Evolutionary conservation across 2,888 invertebrate species (phyloP).

Genomic region (Cylloceria caligata): DNA sequence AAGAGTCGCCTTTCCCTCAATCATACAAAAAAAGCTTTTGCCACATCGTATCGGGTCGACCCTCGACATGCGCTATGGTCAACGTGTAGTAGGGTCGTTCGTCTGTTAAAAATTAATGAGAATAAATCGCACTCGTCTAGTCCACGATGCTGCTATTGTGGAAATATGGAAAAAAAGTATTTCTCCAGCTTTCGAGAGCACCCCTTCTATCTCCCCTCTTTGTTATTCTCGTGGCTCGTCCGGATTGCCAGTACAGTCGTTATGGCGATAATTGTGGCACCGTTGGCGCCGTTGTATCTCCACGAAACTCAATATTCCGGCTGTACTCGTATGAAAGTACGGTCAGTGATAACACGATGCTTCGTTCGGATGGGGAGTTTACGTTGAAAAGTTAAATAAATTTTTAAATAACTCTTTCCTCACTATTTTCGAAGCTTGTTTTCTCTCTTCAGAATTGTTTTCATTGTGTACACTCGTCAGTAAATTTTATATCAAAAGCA

Average conservation of each 20-base stretch:
- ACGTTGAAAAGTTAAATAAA: neutral
- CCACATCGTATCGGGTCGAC: slow-evolving; percentile 10
- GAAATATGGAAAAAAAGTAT: slow-evolving; percentile 43
- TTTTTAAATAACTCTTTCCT: neutral
- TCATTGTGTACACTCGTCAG: neutral
- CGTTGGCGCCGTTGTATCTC: neutral
- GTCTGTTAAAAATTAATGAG: slow-evolving; percentile 63
- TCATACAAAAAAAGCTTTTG: slow-evolving; percentile 28
- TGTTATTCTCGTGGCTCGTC: slow-evolving; percentile 4
- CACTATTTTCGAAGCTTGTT: neutral
- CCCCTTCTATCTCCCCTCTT: slow-evolving; percentile 6
- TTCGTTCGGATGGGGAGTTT: neutral
- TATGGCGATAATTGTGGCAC: neutral
- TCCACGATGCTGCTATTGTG: slow-evolving; percentile 19
- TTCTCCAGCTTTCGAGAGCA: slow-evolving; percentile 37
- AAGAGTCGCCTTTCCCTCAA: slow-evolving; percentile 24
- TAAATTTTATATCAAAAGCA: neutral
- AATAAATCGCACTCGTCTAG: slow-evolving; percentile 52
- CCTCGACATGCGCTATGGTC: slow-evolving; percentile 50
- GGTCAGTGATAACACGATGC: slow-evolving; percentile 27
- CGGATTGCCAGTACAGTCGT: neutral
- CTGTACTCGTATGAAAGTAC: slow-evolving; percentile 20
- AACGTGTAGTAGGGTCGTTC: slow-evolving; percentile 17
- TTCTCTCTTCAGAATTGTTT: neutral
- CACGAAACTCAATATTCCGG: slow-evolving; percentile 25